Evolutionary conservation across 2,113 vertebrate species (phyloP).

Genomic region (Notarius lentiginosus): DNA sequence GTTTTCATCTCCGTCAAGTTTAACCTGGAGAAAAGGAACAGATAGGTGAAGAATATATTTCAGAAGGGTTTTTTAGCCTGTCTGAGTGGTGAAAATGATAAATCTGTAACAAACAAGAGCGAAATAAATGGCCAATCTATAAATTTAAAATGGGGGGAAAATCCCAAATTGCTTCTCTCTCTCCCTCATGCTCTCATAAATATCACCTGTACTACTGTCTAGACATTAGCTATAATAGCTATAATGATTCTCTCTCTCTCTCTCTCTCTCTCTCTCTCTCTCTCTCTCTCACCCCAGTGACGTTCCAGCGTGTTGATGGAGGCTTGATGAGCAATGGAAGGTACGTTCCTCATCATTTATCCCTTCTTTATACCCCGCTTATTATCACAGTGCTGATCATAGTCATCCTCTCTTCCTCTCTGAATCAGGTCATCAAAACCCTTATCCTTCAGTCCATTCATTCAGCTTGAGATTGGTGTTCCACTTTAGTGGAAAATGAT

Average conservation of each 20-base stretch:
- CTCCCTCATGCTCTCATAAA: background rate
- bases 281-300: constrained; percentile 74
- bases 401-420: constrained; percentile 32
- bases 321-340: constrained; percentile 99
- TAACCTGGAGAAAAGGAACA: background rate
- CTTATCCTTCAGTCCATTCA: constrained; percentile 34
- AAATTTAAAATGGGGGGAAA: background rate
- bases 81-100: background rate
- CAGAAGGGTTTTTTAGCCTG: too few relatives aligned
- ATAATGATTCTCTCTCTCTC: constrained; percentile 22
- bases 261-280: constrained; percentile 52
- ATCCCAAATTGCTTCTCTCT: background rate
- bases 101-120: background rate
- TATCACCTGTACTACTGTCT: background rate
- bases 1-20: background rate
- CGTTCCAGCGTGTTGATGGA: constrained; percentile 97
- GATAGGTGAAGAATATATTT: background rate
- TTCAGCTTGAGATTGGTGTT: constrained; percentile 10
- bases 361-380: background rate
- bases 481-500: background rate
- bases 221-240: background rate
- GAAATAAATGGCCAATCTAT: background rate
- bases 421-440: constrained; percentile 43
- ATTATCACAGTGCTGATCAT: constrained; percentile 38
- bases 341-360: constrained; percentile 70